Percentiles rank a stretch among this genome's conserved stretches.
Conservation (phyloP, 2,888 invertebrate genomes). For the Meiosimyza decipiens region DNA sequence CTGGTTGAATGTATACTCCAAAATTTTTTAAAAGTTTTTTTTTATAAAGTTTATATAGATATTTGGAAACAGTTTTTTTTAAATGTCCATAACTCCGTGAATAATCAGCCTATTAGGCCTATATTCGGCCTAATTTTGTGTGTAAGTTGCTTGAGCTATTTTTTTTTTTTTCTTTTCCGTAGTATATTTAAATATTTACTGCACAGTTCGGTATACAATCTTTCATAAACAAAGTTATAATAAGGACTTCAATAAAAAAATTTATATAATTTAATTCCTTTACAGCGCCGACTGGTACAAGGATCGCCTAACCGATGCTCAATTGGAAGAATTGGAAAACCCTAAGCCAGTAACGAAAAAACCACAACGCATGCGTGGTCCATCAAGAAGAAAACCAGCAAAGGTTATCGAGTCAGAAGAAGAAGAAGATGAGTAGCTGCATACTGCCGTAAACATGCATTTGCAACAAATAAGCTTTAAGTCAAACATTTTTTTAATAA, state of each 20-base stretch:
- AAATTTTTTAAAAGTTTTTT: no score
- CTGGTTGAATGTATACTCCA: no score
- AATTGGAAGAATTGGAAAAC: conserved; percentile 82
- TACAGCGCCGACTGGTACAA: conserved; percentile 92
- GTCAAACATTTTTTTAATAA: background rate
- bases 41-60: no score
- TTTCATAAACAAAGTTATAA: no score
- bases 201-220: background rate
- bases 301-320: conserved; percentile 82
- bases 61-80: no score
- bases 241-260: no score
- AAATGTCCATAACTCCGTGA: no score
- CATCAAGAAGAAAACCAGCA: conserved; percentile 59
- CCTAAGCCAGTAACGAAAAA: conserved; percentile 72
- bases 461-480: background rate
- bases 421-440: background rate
- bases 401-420: conserved; percentile 48
- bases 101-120: no score
- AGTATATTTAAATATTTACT: conserved; percentile 18
- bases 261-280: conserved; percentile 34
- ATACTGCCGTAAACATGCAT: background rate
- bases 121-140: no score
- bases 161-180: conserved; percentile 26
- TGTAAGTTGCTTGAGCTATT: no score
- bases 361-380: conserved; percentile 69